Base-by-base conservation (phyloP, 2,797 vertebrate genomes). In the Silurus lanzhouensis region DNA sequence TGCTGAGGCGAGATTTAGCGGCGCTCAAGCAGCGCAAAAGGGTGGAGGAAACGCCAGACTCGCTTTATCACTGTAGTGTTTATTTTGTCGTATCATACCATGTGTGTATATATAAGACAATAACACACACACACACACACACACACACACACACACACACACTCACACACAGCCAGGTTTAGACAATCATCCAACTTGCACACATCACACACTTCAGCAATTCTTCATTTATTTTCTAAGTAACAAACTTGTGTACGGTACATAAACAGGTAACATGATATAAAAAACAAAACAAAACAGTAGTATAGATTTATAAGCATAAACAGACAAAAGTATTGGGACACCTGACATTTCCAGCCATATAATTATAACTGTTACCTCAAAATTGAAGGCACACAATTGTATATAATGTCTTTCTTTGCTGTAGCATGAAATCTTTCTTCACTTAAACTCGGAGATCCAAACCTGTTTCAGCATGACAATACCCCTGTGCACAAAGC, bases 1-100 rank as follows among this genome's bases (percentile, higher is more conserved):
- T 86, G 52, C 71, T n/a, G 61, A 76, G 10, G 10, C 20, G 52
- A 82, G 80, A 82, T 82, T 68, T 60, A 84, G 58, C 83, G 76
- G 79, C 22, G 17, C 22, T 17, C 6, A 17, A 10, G 10, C 2
- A 9, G 57, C 46, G 8, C 52, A 14, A 31, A 31, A 55, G 58
- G 83, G n/a, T 58, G n/a, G 60, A 72, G 84, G 14, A 67, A 64
- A 71, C 8, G 15, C 67, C 27, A 2, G 70, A 52, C 52, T 5
- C 13, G 71, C 22, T 82, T 85, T 72, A 75, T 75, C 77, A 74
- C 13, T 83, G n/a, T 57, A 64, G 27, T 58, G 57, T 85, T 85
- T 66, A 83, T 61, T 60, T 83, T 22, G 80, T 63, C 46, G 57
- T 19, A 31, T 44, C 46, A 74, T 68, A 75, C 84, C 44, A 68